Conservation (phyloP, 2,797 vertebrate species). For the Chloroceryle inda region DNA sequence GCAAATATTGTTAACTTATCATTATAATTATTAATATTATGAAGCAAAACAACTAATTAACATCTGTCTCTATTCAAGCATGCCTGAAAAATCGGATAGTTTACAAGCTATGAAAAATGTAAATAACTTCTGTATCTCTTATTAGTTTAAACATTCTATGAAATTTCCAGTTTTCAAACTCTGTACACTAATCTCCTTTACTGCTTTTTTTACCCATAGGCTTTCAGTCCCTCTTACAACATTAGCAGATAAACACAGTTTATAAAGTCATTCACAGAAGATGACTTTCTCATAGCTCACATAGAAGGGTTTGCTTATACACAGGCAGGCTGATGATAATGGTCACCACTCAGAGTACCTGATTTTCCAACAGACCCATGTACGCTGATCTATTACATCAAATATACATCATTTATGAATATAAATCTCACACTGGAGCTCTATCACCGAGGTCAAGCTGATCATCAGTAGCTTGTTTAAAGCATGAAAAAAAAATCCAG, state of each 20-base stretch:
- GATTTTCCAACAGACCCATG: neutral
- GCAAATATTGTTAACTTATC: neutral
- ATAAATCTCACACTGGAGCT: neutral
- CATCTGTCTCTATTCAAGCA: neutral
- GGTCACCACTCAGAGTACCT: neutral
- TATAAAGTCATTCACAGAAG: neutral
- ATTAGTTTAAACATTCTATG: neutral
- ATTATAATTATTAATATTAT: neutral
- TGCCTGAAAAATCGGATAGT: neutral
- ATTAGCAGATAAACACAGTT: neutral
- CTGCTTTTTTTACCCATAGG: neutral
- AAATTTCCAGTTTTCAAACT: neutral
- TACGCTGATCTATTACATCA: neutral
- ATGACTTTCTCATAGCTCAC: neutral
- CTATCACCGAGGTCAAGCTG: neutral
- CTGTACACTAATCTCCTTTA: neutral
- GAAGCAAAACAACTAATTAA: neutral
- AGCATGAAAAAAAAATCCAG: neutral
- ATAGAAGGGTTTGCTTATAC: neutral
- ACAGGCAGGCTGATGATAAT: neutral
- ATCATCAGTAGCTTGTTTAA: neutral
- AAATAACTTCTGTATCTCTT: neutral
- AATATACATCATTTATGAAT: too few relatives aligned
- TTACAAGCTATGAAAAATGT: neutral
- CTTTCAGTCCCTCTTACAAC: neutral